Evolutionary conservation across 2,113 vertebrate genomes (phyloP).

Genomic region (Psittacula cyanocephala): DNA sequence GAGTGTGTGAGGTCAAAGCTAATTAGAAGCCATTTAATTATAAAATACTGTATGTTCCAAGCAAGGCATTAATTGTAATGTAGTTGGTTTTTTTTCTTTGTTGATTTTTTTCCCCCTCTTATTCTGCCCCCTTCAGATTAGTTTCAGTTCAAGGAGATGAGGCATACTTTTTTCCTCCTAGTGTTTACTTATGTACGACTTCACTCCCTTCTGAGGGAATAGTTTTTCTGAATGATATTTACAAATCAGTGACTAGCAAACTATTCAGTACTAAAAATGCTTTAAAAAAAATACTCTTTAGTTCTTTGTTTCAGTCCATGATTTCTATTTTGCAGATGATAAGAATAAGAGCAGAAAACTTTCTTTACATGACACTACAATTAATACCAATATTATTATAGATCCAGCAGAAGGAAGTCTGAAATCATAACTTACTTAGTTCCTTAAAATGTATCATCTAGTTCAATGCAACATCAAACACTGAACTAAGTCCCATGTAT

Average conservation of each 20-base stretch:
- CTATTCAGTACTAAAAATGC: neutral
- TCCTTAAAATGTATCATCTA: neutral
- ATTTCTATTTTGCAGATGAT: neutral
- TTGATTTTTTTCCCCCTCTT: neutral
- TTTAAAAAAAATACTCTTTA: neutral
- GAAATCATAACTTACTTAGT: neutral
- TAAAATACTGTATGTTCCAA: neutral
- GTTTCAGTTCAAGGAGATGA: neutral
- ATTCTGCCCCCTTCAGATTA: neutral
- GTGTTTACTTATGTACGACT: neutral
- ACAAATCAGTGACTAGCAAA: neutral
- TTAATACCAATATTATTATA: neutral
- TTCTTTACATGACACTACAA: neutral
- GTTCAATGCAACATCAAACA: neutral
- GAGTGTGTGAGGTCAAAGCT: neutral
- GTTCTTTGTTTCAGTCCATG: neutral
- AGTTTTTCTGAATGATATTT: neutral
- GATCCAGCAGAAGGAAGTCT: neutral
- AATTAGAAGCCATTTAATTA: neutral
- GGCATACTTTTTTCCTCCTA: neutral
- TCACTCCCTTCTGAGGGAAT: neutral
- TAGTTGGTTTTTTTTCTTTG: neutral
- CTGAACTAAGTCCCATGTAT: neutral
- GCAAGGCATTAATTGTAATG: neutral
- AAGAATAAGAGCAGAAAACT: neutral